Evolutionary conservation across 2,888 invertebrate species (phyloP), one percentile per base, ranked within the genome.

Genomic region (Idaea aversata): DNA sequence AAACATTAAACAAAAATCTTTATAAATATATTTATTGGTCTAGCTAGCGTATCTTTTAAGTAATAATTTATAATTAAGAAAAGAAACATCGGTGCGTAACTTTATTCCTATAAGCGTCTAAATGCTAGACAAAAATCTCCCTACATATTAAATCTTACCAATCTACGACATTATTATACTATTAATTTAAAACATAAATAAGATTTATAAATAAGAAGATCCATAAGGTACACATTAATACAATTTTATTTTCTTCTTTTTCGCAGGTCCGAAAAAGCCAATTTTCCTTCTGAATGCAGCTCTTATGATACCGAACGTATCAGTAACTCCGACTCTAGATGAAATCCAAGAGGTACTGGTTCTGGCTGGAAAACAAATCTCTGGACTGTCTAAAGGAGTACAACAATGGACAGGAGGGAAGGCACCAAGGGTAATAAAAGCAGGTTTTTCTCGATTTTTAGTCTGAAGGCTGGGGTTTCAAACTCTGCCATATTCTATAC

Each of bases 371-470:
- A 97, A 96, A 89, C 95, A 95, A 72, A 97, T 99, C 71, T 95
- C 97, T 0, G 96, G 96, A 16, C 96, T 98, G 59, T 95, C 98
- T 0, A 97, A 97, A 87, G 97, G 98, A 36, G 97, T 99, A 34
- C 96, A 97, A 0, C 98, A 98, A 82, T 99, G 99, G 99, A 95
- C 96, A 5, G 97, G 96, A 62, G 96, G 96, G 61, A 95, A 94
- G 79, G 88, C 88, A 1, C 82, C 87, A 4, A 83, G 90, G 89
- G 91, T 92, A 86, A 72, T 69, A 35, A 36, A 57, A 15, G 36
- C 57, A 47, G 10, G 10, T 47, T 47, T 10, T 7, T 13, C 10
- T 47, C 10, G 10, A 47, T 47, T 47, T 10, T 47, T 10, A 47
- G 2, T 47, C 7, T 47, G 47, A 47, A 47, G 47, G 47, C 10